phyloP scores from a whole-genome alignment of 1,140 invertebrate genomes.

The Neotoxoptera formosana region DNA sequence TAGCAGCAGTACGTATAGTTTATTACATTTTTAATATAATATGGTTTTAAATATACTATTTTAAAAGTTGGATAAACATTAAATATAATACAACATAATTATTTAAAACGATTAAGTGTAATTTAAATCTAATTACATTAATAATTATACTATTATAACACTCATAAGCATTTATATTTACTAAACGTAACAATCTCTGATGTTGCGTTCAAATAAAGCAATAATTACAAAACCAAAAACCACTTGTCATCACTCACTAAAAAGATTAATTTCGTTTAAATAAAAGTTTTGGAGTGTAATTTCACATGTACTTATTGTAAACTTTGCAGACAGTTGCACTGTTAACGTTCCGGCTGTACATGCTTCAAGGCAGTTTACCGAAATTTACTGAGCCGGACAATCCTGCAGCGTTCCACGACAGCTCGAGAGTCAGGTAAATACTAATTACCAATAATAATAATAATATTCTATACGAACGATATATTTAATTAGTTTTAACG shows the following conservation, averaged over 20 bases:
- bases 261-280: background rate
- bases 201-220: background rate
- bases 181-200: background rate
- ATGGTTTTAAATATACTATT: background rate
- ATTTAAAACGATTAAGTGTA: background rate
- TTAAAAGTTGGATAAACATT: background rate
- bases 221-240: background rate
- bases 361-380: slow-evolving; percentile 79
- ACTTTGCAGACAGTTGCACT: slow-evolving; percentile 68
- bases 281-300: slow-evolving; percentile 52
- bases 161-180: background rate
- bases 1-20: slow-evolving; percentile 69
- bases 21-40: too few relatives aligned
- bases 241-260: background rate
- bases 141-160: too few relatives aligned
- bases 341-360: slow-evolving; percentile 71
- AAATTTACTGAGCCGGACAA: slow-evolving; percentile 85
- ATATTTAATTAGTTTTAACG: background rate
- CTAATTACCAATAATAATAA: background rate
- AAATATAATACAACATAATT: background rate
- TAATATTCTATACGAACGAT: background rate
- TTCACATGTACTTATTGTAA: slow-evolving; percentile 26
- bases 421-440: slow-evolving; percentile 74
- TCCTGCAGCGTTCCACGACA: slow-evolving; percentile 81
- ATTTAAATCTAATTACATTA: too few relatives aligned